phyloP scores from a whole-genome alignment of 2,113 vertebrate species.

The Pseudolaguvia tuberculata region DNA sequence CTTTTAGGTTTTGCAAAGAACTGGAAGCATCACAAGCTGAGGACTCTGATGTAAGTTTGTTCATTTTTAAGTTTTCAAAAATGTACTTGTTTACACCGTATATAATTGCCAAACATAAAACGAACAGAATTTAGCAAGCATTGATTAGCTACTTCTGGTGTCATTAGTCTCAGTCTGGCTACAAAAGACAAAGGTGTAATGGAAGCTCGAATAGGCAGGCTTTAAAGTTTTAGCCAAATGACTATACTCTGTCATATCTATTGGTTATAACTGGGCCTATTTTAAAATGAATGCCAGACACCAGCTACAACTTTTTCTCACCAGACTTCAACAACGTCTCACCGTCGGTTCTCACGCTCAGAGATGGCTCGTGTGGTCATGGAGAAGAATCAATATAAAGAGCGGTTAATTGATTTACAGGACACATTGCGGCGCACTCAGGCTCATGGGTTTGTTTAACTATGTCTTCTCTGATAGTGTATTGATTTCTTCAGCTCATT shows the following conservation, averaged over 20 bases:
- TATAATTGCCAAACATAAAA: neutral
- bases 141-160: neutral
- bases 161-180: neutral
- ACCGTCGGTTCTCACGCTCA: constrained; percentile 69
- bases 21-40: constrained; percentile 59
- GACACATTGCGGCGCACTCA: constrained; percentile 65
- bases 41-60: constrained; percentile 62
- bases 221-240: neutral
- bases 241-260: neutral
- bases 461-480: neutral
- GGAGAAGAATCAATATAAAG: constrained; percentile 77
- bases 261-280: neutral
- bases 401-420: constrained; percentile 72
- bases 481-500: neutral
- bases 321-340: constrained; percentile 54
- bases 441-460: constrained; percentile 56
- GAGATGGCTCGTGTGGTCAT: constrained; percentile 76
- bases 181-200: neutral
- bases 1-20: constrained; percentile 62
- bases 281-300: neutral
- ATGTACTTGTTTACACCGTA: neutral
- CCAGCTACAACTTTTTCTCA: neutral
- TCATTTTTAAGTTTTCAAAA: neutral
- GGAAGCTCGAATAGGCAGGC: neutral
- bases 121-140: neutral